These are phyloP conservation scores for Erethizon dorsatum DNA, from an alignment of 2,797 vertebrate species.

Conservation along the genomic window DNA sequence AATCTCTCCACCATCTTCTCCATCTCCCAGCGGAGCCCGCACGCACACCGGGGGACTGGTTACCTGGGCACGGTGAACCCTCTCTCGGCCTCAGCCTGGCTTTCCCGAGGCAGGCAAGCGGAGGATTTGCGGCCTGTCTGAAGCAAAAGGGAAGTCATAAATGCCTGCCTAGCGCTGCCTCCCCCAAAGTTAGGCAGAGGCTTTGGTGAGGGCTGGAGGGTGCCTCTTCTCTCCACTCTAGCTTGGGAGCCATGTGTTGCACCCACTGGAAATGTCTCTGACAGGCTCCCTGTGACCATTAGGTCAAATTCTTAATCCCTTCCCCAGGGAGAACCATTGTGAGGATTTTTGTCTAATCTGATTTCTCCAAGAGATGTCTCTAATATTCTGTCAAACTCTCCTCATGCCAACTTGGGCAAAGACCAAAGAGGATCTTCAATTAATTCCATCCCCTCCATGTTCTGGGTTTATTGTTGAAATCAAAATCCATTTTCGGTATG, in stretches of 20 bases:
- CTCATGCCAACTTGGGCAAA: not conserved
- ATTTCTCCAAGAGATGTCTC: constrained; percentile 6
- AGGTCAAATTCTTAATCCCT: not conserved
- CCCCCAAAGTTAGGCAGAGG: fast-evolving
- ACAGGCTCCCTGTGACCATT: not conserved
- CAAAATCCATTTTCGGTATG: not conserved
- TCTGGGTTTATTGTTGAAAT: not conserved
- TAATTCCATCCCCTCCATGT: not conserved
- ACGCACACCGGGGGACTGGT: not conserved
- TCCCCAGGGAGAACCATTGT: not conserved
- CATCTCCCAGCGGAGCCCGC: not conserved
- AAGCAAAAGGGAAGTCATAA: no score
- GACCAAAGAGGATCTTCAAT: constrained; percentile 23
- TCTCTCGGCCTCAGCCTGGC: not conserved
- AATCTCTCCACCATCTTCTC: not conserved
- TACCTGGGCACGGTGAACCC: not conserved
- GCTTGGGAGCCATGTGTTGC: not conserved
- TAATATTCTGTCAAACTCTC: not conserved
- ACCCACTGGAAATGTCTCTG: not conserved
- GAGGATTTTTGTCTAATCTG: not conserved
- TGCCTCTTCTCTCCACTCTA: not conserved
- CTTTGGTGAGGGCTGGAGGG: no score
- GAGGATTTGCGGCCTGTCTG: not conserved
- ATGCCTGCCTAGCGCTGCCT: fast-evolving
- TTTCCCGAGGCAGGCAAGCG: not conserved